Evolutionary conservation across 2,888 invertebrate genomes (phyloP).

Genomic region (Margaritifera margaritifera): DNA sequence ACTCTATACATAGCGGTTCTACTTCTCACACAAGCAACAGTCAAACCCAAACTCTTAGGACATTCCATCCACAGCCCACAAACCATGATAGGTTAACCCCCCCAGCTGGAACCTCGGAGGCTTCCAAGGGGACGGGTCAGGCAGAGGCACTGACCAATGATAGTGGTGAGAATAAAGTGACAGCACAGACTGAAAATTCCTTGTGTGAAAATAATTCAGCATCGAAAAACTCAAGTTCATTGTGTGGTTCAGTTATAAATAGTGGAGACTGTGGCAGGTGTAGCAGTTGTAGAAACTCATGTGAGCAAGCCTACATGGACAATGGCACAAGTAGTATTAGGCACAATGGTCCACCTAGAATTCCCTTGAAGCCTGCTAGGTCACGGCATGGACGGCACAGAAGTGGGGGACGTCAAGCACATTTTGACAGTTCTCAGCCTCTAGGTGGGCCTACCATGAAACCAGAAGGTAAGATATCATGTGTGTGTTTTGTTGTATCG

Average conservation of each 20-base stretch:
- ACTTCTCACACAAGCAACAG: conserved; percentile 61
- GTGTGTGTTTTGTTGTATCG: not conserved
- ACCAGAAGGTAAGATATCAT: conserved; percentile 21
- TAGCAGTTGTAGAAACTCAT: conserved; percentile 26
- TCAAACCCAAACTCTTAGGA: conserved; percentile 51
- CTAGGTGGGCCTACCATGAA: conserved; percentile 23
- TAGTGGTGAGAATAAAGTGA: conserved; percentile 22
- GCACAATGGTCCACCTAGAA: conserved; percentile 36
- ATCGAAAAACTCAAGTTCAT: conserved; percentile 18
- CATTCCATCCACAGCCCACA: conserved; percentile 60
- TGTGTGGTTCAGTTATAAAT: not conserved
- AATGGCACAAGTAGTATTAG: conserved; percentile 20
- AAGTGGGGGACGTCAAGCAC: conserved; percentile 22
- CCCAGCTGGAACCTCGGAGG: conserved; percentile 21
- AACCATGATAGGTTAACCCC: conserved; percentile 41
- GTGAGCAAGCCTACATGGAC: conserved; percentile 17
- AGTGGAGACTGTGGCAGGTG: conserved; percentile 3
- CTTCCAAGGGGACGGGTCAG: conserved; percentile 24
- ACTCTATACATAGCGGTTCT: conserved; percentile 63
- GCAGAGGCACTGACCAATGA: conserved; percentile 10
- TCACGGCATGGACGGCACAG: conserved; percentile 28
- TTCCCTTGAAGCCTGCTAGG: conserved; percentile 44
- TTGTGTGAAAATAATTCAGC: conserved; percentile 17
- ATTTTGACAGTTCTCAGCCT: conserved; percentile 36
- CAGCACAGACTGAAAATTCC: conserved; percentile 17